Percentiles rank a stretch among this genome's conserved stretches.
These are phyloP conservation scores for Forbesichthys papilliferus DNA, from an alignment of 2,113 vertebrate species.

Conservation along the genomic window DNA sequence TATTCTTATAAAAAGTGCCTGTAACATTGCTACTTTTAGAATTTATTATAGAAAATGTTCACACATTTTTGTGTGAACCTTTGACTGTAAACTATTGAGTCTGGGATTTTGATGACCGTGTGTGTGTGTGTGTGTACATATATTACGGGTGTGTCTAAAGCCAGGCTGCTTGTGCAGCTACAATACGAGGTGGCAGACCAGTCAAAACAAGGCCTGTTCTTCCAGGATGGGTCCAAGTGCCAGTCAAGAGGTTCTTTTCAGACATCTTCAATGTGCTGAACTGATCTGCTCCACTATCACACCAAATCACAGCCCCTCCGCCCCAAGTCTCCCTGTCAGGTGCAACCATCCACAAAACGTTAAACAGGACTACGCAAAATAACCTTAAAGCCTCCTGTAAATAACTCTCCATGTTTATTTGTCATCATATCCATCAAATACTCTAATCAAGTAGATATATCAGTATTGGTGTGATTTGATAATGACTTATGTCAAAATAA, in stretches of 20 bases:
- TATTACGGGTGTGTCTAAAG: constrained; percentile 38
- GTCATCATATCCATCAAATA: neutral
- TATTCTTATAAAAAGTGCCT: too few relatives aligned
- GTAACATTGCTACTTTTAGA: too few relatives aligned
- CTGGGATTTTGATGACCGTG: neutral
- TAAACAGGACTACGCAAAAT: neutral
- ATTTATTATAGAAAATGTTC: too few relatives aligned
- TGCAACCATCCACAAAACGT: constrained; percentile 17
- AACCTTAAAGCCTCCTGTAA: neutral
- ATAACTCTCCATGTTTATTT: neutral
- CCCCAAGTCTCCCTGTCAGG: constrained; percentile 14
- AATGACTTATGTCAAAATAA: neutral
- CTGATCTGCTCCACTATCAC: constrained; percentile 78
- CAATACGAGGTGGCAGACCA: constrained; percentile 79
- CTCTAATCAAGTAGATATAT: neutral
- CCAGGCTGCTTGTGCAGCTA: constrained; percentile 60
- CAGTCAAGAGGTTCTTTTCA: constrained; percentile 81
- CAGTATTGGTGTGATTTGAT: neutral
- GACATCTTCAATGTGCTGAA: constrained; percentile 76
- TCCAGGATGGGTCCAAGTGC: constrained; percentile 71
- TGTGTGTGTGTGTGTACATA: constrained; percentile 2
- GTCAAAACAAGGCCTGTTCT: constrained; percentile 79
- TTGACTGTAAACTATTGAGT: neutral
- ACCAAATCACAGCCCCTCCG: constrained; percentile 64
- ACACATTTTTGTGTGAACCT: neutral